Conservation (phyloP, 2,113 vertebrate species). For the Crotalus horridus region DNA sequence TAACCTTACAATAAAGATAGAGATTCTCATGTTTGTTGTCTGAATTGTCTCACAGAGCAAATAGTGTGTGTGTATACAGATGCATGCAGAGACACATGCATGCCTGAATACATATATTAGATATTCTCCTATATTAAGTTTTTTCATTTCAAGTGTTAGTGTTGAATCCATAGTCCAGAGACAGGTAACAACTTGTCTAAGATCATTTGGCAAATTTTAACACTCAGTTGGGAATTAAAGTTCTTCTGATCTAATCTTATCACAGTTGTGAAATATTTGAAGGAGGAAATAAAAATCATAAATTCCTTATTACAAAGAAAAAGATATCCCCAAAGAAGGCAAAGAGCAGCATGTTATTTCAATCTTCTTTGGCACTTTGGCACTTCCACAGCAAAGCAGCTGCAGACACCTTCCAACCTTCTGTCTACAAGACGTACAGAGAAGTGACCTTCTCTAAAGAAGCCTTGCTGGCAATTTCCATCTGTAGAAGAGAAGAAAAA, state of each 20-base stretch:
- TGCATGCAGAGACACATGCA: background rate
- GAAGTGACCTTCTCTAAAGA: background rate
- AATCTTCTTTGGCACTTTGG: background rate
- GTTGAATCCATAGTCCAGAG: background rate
- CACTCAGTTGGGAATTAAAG: background rate
- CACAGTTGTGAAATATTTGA: background rate
- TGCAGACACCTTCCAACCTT: background rate
- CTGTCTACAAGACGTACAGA: background rate
- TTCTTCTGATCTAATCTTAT: background rate
- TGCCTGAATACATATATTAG: background rate
- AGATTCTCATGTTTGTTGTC: background rate
- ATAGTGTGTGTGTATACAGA: background rate
- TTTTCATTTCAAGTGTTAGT: background rate
- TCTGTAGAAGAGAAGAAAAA: background rate
- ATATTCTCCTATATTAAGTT: background rate
- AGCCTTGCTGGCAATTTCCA: background rate
- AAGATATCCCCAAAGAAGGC: background rate
- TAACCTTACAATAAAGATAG: background rate
- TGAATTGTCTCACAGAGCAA: background rate
- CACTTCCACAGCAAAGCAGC: background rate
- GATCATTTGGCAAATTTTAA: background rate
- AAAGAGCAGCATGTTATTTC: background rate
- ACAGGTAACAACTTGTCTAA: background rate
- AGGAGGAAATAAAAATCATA: background rate
- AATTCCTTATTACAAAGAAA: background rate